Percentiles rank a stretch among this genome's conserved stretches.
These are phyloP conservation scores for Siniperca obscura DNA, from an alignment of 2,797 vertebrate genomes.

Conservation along the genomic window DNA sequence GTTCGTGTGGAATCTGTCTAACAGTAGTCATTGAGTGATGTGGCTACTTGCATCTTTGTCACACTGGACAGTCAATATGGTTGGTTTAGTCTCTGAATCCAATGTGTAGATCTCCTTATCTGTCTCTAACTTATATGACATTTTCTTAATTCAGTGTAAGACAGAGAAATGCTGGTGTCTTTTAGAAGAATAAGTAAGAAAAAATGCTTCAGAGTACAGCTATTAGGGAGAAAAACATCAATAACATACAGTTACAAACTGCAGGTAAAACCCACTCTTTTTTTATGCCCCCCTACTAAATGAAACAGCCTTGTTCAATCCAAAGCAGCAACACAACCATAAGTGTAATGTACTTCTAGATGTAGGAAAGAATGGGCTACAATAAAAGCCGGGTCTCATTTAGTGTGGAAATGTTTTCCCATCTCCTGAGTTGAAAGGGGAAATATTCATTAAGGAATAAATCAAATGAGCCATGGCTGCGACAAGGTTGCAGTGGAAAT, in stretches of 20 bases:
- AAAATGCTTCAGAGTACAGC: slow-evolving; percentile 39
- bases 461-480: slow-evolving; percentile 87
- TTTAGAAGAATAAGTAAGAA: slow-evolving; percentile 29
- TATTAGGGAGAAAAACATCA: slow-evolving; percentile 41
- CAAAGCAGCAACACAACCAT: slow-evolving; percentile 57
- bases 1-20: slow-evolving; percentile 65
- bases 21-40: slow-evolving; percentile 63
- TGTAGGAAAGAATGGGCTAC: slow-evolving; percentile 66
- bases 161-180: slow-evolving; percentile 33
- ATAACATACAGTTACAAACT: slow-evolving; percentile 21
- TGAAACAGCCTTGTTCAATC: slow-evolving; percentile 64
- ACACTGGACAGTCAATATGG: slow-evolving; percentile 62
- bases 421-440: slow-evolving; percentile 79
- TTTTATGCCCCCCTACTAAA: slow-evolving; percentile 46
- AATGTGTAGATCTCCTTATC: slow-evolving; percentile 68
- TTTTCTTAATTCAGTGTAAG: slow-evolving; percentile 63
- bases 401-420: slow-evolving; percentile 80
- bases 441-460: slow-evolving; percentile 86
- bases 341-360: slow-evolving; percentile 74
- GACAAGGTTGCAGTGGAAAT: slow-evolving; percentile 77
- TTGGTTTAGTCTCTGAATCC: slow-evolving; percentile 74
- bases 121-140: slow-evolving; percentile 63
- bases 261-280: slow-evolving; percentile 31
- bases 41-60: slow-evolving; percentile 60
- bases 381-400: slow-evolving; percentile 78